phyloP scores from a whole-genome alignment of 2,888 invertebrate species.

The Alloplasta piceator region DNA sequence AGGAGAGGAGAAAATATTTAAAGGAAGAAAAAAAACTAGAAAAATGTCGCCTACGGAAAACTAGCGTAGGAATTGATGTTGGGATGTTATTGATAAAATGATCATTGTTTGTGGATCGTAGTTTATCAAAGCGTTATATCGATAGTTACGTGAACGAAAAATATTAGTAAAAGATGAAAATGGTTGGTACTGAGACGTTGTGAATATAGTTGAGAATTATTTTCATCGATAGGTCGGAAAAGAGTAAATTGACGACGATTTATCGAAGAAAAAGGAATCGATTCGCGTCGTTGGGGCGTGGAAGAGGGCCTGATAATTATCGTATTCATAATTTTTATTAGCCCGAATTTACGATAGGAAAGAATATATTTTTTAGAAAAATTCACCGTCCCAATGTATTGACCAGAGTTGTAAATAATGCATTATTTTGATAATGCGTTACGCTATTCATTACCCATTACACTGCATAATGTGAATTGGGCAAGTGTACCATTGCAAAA shows the following conservation, averaged over 20 bases:
- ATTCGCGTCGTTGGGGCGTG: conserved; percentile 3
- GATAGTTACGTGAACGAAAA: conserved; percentile 44
- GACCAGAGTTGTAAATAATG: no score
- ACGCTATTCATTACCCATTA: no score
- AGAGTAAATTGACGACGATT: conserved; percentile 7
- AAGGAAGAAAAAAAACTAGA: conserved; percentile 1
- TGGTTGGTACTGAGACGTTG: conserved; percentile 55
- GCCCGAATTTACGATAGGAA: conserved; percentile 23
- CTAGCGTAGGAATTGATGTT: conserved; percentile 13
- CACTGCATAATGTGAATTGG: no score
- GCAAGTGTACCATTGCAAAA: no score
- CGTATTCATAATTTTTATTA: conserved; percentile 26
- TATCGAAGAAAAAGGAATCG: conserved; percentile 23
- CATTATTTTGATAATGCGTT: no score
- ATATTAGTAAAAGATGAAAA: conserved; percentile 22
- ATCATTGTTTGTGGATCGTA: conserved; percentile 61
- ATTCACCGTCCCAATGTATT: conserved; percentile 50
- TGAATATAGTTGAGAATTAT: conserved; percentile 49
- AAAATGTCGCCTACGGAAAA: conserved; percentile 19
- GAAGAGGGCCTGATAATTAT: conserved; percentile 1
- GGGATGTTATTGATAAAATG: conserved; percentile 44
- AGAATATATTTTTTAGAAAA: conserved; percentile 63
- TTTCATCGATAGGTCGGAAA: conserved; percentile 42
- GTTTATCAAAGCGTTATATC: conserved; percentile 59
- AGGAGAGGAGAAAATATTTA: background rate